Evolutionary conservation across 2,888 invertebrate genomes (phyloP).

Genomic region (Hecatera dysodea): DNA sequence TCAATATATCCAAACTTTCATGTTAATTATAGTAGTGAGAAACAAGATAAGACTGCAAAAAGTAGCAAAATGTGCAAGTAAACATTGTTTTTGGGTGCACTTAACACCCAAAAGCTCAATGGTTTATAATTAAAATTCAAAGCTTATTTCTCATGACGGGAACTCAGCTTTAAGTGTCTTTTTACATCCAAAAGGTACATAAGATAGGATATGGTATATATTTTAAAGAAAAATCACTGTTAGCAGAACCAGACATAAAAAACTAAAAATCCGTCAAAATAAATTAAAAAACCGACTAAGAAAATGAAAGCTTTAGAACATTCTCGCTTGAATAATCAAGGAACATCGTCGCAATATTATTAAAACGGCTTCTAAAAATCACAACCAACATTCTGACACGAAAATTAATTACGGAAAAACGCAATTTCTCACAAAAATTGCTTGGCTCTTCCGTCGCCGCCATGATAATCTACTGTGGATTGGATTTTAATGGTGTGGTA

Average conservation of each 20-base stretch:
- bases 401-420: conserved; percentile 62
- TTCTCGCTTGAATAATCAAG: conserved; percentile 19
- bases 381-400: conserved; percentile 43
- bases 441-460: conserved; percentile 23
- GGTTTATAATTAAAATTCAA: no score
- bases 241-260: not conserved
- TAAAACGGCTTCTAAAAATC: conserved; percentile 45
- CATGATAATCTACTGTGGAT: conserved; percentile 27
- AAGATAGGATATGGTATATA: no score
- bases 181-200: no score
- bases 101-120: no score
- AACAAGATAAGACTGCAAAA: no score
- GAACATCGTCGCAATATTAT: conserved; percentile 24
- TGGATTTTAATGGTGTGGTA: conserved; percentile 48
- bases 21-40: no score
- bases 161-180: no score
- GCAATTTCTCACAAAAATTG: conserved; percentile 57
- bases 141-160: no score
- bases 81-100: no score
- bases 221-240: not conserved
- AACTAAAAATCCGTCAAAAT: not conserved
- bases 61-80: no score
- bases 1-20: no score
- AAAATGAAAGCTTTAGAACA: conserved; percentile 12
- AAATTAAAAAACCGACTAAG: not conserved